These are phyloP conservation scores for Bellardia pandia DNA, from an alignment of 2,888 invertebrate genomes.

Conservation along the genomic window DNA sequence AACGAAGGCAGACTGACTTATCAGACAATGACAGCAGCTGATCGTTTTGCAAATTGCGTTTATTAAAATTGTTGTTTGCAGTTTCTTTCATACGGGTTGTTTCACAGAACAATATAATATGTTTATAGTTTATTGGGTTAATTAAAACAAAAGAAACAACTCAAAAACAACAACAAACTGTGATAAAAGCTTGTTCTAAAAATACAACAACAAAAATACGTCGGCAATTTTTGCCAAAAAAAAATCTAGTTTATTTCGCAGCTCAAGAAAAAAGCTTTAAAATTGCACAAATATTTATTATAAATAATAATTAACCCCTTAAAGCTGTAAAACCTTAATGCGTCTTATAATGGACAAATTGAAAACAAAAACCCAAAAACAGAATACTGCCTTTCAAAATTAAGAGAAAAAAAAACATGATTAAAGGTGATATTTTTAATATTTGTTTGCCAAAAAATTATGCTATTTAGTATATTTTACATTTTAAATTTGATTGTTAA, in stretches of 20 bases:
- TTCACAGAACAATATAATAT: slow-evolving; percentile 5
- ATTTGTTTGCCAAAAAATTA: slow-evolving; percentile 60
- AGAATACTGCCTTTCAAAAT: slow-evolving; percentile 8
- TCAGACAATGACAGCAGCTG: slow-evolving; percentile 24
- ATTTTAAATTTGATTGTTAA: slow-evolving; percentile 20
- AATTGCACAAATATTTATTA: background rate
- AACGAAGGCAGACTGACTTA: background rate
- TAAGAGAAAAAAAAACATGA: background rate
- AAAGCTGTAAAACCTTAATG: slow-evolving; percentile 11
- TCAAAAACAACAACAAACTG: slow-evolving; percentile 3
- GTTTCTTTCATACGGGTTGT: background rate
- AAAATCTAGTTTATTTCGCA: background rate
- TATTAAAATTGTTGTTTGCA: background rate
- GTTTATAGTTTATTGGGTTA: slow-evolving; percentile 47
- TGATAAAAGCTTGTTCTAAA: slow-evolving; percentile 1
- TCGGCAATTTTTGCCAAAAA: background rate
- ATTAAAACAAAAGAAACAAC: slow-evolving; percentile 29
- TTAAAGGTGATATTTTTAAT: slow-evolving; percentile 51
- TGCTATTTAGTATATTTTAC: background rate
- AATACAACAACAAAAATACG: background rate
- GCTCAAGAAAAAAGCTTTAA: slow-evolving; percentile 16
- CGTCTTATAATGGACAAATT: slow-evolving; percentile 31
- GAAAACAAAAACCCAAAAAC: slow-evolving; percentile 15
- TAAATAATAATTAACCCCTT: slow-evolving; percentile 10
- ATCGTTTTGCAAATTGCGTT: slow-evolving; percentile 17